A percentile compares a stretch with the other conserved stretches of the same genome.
Conservation (phyloP, 2,888 invertebrate species). For the Trichacis sp. region DNA sequence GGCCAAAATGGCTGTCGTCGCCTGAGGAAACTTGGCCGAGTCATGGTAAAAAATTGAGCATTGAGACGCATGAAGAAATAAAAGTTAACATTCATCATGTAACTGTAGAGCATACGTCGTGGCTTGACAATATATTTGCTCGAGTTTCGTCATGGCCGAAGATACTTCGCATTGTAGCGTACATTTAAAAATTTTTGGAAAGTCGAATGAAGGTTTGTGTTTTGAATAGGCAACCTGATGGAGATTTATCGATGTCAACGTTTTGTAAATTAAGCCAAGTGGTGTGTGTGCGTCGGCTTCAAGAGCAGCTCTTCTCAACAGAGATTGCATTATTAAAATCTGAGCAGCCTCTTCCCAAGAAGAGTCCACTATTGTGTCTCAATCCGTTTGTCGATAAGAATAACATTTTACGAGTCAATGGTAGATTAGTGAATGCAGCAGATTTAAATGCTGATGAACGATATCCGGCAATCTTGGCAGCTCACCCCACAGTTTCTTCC, state of each 20-base stretch:
- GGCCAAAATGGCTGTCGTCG: slow-evolving; percentile 30
- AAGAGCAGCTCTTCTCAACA: background rate
- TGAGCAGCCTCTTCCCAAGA: background rate
- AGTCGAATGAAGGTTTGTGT: no score
- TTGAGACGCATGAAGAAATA: no score
- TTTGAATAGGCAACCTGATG: no score
- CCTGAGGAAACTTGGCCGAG: background rate
- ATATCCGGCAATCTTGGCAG: background rate
- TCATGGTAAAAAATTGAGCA: no score
- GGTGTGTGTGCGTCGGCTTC: background rate
- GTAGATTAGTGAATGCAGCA: background rate
- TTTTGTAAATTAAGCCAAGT: background rate
- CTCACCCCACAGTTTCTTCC: background rate
- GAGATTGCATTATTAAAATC: slow-evolving; percentile 1
- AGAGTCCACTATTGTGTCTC: background rate
- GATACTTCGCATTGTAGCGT: background rate
- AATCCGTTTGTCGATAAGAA: slow-evolving; percentile 6
- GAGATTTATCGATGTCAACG: background rate
- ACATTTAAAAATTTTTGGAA: background rate
- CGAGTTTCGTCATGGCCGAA: background rate
- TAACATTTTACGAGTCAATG: background rate
- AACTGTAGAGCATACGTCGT: background rate
- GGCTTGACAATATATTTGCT: no score
- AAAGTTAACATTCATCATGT: background rate
- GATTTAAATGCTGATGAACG: background rate